phyloP scores from a whole-genome alignment of 2,888 invertebrate species.

The Erynnis tages region DNA sequence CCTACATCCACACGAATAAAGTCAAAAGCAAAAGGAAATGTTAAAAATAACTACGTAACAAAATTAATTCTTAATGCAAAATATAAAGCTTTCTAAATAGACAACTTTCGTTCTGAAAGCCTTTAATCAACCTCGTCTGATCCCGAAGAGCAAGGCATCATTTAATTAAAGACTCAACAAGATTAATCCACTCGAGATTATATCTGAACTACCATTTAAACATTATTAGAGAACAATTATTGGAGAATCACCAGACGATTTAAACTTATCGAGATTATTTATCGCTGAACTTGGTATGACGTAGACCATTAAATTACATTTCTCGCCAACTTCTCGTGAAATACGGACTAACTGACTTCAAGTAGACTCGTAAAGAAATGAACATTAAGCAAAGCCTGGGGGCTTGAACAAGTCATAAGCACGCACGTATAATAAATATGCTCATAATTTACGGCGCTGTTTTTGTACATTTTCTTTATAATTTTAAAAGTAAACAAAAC shows the following conservation, averaged over 20 bases:
- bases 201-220: neutral
- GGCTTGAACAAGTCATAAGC: slow-evolving; percentile 5
- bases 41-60: too few species aligned
- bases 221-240: neutral
- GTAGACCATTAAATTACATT: slow-evolving; percentile 6
- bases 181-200: neutral
- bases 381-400: slow-evolving; percentile 11
- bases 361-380: slow-evolving; percentile 9
- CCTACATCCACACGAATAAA: too few species aligned
- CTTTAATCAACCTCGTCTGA: neutral
- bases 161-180: neutral
- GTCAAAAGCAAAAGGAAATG: too few species aligned
- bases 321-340: neutral
- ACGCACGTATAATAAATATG: neutral
- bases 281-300: neutral
- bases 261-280: neutral
- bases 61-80: too few species aligned
- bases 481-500: too few species aligned
- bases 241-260: neutral
- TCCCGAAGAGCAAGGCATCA: neutral
- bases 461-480: too few species aligned
- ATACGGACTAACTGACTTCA: slow-evolving; percentile 12
- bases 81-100: too few species aligned
- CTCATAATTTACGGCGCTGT: slow-evolving; percentile 3
- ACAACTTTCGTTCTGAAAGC: too few species aligned